Base-by-base conservation (phyloP, 1,140 invertebrate genomes). In the Drosophila tropicalis region DNA sequence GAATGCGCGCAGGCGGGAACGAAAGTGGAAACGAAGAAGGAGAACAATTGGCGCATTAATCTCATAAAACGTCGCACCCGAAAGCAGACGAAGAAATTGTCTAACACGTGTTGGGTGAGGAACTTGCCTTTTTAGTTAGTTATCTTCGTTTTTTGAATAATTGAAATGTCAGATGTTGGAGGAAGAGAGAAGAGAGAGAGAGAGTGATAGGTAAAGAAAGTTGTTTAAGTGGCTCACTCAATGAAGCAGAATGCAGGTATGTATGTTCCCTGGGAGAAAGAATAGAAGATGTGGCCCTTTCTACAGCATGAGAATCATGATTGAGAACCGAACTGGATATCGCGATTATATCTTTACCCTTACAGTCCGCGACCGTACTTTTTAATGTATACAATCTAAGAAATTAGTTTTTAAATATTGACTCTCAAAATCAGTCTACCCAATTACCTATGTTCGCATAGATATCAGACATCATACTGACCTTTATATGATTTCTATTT, bases 21-120 rank as follows among this genome's bases (percentile, higher is more conserved):
- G 68, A 22, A 64, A 63, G 63, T 55, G 76, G 70, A 78, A 89
- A 84, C 77, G 84, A 80, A 80, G 79, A 90, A 76, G 81, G 84
- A 44, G 9, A 89, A 89, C 89, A 91, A 91, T 91, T 90, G 89
- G 79, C 73, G 81, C 81, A 91, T 91, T 91, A 91, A 91, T 91
- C 89, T 89, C 77, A 70, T 68, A 70, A 76, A 65, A 67, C 65
- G 70, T 72, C 55, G 58, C 63, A 44, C 39, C 57, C 61, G 65
- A 70, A 41, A 68, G 54, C 60, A 32, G 15, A 36, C 32, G 61
- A 67, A 62, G 34, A 47, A 69, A 80, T 67, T 66, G 77, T 83
- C 70, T 66, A 75, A 72, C 80, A 87, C 89, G 76, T 84, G 84
- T 89, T 76, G 36, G 61, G 36, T 63, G 39, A 58, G 78, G 74